phyloP scores from a whole-genome alignment of 2,797 vertebrate species.

The Sarcoramphus papa region DNA sequence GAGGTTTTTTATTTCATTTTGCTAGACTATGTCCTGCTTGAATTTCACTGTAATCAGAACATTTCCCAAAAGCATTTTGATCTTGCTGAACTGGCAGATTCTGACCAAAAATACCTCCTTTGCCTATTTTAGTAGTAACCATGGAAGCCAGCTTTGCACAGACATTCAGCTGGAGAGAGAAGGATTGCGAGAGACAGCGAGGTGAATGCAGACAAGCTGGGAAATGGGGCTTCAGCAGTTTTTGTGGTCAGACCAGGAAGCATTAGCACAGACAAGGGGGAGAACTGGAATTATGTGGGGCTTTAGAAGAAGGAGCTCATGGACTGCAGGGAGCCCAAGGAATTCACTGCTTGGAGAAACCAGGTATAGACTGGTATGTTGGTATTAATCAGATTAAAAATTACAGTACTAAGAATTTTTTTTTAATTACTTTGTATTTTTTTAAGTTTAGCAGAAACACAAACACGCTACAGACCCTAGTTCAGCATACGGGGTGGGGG shows the following conservation, averaged over 20 bases:
- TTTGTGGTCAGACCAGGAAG: neutral
- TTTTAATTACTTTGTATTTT: neutral
- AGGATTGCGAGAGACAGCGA: neutral
- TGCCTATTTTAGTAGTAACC: slow-evolving; percentile 62
- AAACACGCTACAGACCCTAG: neutral
- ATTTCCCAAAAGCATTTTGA: slow-evolving; percentile 30
- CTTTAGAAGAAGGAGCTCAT: neutral
- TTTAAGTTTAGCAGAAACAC: neutral
- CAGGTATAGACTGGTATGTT: neutral
- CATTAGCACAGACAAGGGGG: neutral
- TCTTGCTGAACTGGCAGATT: slow-evolving; percentile 62
- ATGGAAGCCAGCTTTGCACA: slow-evolving; percentile 43
- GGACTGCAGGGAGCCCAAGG: neutral
- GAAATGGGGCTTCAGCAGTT: neutral
- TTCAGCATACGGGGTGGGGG: neutral
- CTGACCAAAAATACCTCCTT: slow-evolving; percentile 54
- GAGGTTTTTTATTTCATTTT: neutral
- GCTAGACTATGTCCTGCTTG: neutral
- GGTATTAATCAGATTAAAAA: neutral
- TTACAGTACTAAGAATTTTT: neutral
- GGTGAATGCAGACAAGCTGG: slow-evolving; percentile 1
- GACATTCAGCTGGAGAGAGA: neutral
- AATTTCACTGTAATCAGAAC: slow-evolving; percentile 19
- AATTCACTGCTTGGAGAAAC: neutral
- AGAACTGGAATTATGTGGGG: neutral